These are phyloP conservation scores for Chamaetylas fuelleborni DNA, from an alignment of 2,113 vertebrate species.

Conservation along the genomic window DNA sequence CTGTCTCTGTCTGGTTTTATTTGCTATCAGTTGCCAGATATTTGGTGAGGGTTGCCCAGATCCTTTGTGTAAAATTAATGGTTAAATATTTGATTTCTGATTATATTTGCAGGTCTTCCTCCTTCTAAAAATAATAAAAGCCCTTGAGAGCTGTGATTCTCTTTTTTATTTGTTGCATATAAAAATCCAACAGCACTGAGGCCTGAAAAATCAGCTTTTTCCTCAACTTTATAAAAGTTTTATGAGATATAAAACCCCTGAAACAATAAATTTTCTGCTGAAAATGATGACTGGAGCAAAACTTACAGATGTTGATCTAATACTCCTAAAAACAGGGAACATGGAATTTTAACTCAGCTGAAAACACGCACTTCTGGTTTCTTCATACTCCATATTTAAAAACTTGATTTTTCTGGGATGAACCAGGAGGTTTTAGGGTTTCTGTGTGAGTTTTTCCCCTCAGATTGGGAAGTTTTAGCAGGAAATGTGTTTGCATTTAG, in stretches of 20 bases:
- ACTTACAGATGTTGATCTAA: constrained; percentile 23
- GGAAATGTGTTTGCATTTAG: constrained; percentile 38
- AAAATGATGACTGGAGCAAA: constrained; percentile 37
- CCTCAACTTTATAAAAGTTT: constrained; percentile 37
- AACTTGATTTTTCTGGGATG: not conserved
- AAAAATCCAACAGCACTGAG: not conserved
- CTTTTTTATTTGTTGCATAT: constrained; percentile 3
- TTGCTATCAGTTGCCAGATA: not conserved
- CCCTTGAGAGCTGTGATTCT: not conserved
- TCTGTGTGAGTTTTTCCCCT: not conserved
- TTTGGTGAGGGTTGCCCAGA: not conserved
- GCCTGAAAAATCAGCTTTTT: constrained; percentile 22
- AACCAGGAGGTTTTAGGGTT: not conserved
- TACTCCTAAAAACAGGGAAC: not conserved
- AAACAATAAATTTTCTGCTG: constrained; percentile 34
- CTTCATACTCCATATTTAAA: not conserved
- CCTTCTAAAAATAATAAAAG: not conserved
- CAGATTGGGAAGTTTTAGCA: not conserved
- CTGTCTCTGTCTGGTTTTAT: not conserved
- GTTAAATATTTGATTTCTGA: constrained; percentile 1
- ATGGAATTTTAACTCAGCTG: not conserved
- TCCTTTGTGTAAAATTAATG: not conserved
- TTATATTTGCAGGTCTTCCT: constrained; percentile 9
- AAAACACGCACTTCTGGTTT: not conserved
- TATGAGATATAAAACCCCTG: not conserved